Evolutionary conservation across 2,888 invertebrate species (phyloP), one percentile per base, ranked within the genome.

Genomic region (Caenorhabditis virilis): DNA sequence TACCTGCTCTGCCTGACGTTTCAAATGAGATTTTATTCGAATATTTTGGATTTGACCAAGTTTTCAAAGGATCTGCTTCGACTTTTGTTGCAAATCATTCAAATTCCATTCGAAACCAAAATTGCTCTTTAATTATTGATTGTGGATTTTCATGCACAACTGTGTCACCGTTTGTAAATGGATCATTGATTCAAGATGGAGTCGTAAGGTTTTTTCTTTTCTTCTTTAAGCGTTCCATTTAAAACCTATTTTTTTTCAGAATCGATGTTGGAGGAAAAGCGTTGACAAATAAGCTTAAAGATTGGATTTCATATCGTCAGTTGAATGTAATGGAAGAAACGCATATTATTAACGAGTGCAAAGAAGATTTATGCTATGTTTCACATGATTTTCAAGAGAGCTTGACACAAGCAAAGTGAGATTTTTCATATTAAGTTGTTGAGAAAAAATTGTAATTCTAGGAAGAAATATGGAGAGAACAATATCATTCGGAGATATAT

Each of bases 11-110:
- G 52, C 93, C 95, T 85, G 95, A 97, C 85, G 91, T 91, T 0
- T 90, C 92, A 86, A 90, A 91, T 39, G 97, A 99, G 85, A 91
- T 98, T 74, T 90, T 98, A 77, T 98, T 97, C 85, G 98, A 98
- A 84, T 95, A 97, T 83, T 98, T 93, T 82, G 93, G 93, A 78
- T 92, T 94, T 78, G 89, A 90, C 54, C 89, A 91, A 0, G 85
- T 95, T 1, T 56, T 65, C 51, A 74, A 76, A 53, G 67, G 76
- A 6, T 76, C 77, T 87, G 89, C 91, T 2, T 89, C 91, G 0
- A 91, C 91, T 84, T 86, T 94, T 66, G 90, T 90, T 1, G 90
- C 90, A 71, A 90, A 90, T 78, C 88, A 72, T 22, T 50, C 53
- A 0, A 11, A 13, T 11, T 30, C 35, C 16, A 16, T 58, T 2